Conservation (phyloP, 2,113 vertebrate species). For the Sula dactylatra region DNA sequence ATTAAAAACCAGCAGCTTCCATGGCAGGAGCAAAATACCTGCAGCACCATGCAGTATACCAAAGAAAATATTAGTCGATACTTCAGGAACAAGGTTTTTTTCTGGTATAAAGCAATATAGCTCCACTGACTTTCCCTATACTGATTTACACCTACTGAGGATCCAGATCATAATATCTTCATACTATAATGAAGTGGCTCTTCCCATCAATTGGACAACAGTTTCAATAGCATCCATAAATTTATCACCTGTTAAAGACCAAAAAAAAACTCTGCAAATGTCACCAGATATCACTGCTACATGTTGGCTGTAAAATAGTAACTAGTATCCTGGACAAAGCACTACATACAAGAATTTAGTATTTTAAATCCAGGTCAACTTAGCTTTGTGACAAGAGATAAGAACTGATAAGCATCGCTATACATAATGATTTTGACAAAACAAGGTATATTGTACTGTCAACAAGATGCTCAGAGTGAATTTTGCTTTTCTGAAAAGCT, state of each 20-base stretch:
- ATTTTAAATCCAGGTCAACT: not conserved
- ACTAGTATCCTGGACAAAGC: not conserved
- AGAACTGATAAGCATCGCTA: not conserved
- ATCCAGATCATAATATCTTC: not conserved
- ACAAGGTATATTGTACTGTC: not conserved
- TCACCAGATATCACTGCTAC: not conserved
- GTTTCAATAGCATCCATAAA: not conserved
- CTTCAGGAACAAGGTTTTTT: not conserved
- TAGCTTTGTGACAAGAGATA: not conserved
- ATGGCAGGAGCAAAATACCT: not conserved
- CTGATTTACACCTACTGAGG: not conserved
- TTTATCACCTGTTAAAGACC: not conserved
- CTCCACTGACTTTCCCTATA: not conserved
- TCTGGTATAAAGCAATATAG: not conserved
- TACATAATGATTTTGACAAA: not conserved
- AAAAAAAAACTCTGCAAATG: not conserved
- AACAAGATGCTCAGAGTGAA: not conserved
- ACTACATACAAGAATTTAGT: not conserved
- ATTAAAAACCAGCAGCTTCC: not conserved
- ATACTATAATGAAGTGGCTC: not conserved
- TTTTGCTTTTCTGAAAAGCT: not conserved
- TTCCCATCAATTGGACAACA: not conserved
- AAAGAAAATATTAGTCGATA: not conserved
- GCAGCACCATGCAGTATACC: not conserved
- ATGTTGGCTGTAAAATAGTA: not conserved